A percentile compares a stretch with the other conserved stretches of the same genome.
phyloP scores from a whole-genome alignment of 2,797 vertebrate species.

The Myripristis jacobus region DNA sequence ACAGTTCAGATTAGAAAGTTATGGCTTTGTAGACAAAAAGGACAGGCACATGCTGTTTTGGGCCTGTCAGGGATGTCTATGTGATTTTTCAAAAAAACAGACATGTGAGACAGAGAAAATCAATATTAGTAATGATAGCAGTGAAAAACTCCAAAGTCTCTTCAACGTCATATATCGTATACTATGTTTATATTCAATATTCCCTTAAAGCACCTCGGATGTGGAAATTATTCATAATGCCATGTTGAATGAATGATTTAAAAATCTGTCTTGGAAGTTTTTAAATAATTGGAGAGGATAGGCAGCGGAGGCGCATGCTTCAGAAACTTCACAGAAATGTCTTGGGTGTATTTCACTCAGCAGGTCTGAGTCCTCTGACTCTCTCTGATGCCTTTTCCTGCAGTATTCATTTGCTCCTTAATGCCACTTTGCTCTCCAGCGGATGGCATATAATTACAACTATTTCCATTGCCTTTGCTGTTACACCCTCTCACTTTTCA shows the following conservation, averaged over 20 bases:
- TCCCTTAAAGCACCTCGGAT: constrained; percentile 61
- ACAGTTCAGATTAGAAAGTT: constrained; percentile 40
- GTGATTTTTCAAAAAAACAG: constrained; percentile 19
- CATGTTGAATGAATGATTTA: constrained; percentile 60
- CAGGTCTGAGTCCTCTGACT: constrained; percentile 22
- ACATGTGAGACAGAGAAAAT: constrained; percentile 53
- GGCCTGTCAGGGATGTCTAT: constrained; percentile 19
- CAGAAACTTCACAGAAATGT: constrained; percentile 63
- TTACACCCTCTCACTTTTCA: constrained; percentile 24
- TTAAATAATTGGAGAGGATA: constrained; percentile 58
- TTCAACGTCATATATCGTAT: constrained; percentile 18
- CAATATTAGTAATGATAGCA: constrained; percentile 53
- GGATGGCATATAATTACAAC: constrained; percentile 39
- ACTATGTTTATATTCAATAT: constrained; percentile 59
- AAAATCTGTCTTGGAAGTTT: constrained; percentile 59
- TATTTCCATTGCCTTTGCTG: constrained; percentile 23
- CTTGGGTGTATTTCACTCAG: constrained; percentile 48
- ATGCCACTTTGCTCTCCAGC: constrained; percentile 30
- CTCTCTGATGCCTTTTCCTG: constrained; percentile 14
- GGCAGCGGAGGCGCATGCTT: constrained; percentile 45
- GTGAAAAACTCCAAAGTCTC: constrained; percentile 32
- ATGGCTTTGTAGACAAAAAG: constrained; percentile 39
- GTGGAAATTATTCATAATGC: constrained; percentile 59
- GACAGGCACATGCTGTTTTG: not conserved
- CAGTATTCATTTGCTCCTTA: constrained; percentile 42